Evolutionary conservation across 2,888 invertebrate species (phyloP).

Genomic region (Pegoplata infirma): DNA sequence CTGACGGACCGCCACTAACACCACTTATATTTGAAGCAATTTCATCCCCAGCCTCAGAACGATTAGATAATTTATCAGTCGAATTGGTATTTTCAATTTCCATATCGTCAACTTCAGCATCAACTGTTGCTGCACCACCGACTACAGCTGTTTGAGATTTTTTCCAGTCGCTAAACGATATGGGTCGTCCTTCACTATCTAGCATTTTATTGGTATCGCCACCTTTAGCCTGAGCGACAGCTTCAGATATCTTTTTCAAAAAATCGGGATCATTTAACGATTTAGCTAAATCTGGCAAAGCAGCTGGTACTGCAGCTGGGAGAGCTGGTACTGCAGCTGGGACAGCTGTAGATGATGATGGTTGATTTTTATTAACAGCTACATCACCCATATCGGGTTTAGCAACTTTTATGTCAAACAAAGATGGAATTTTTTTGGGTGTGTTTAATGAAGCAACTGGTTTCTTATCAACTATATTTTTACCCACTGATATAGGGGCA

Average conservation of each 20-base stretch:
- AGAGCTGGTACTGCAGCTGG: conserved; percentile 54
- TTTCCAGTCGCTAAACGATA: conserved; percentile 71
- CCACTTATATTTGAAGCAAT: conserved; percentile 18
- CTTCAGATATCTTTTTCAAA: conserved; percentile 73
- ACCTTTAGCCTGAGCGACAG: conserved; percentile 71
- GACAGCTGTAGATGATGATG: background rate
- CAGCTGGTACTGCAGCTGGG: background rate
- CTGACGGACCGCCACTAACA: background rate
- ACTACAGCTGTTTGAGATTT: too few relatives aligned
- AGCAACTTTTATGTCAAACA: conserved; percentile 72
- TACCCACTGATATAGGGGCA: conserved; percentile 5
- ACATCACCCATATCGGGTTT: conserved; percentile 64
- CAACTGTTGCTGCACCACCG: background rate
- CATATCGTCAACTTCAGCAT: background rate
- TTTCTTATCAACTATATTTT: background rate
- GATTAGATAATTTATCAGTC: conserved; percentile 21
- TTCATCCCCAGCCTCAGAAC: conserved; percentile 20
- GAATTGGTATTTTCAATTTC: conserved; percentile 22
- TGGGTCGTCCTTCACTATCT: conserved; percentile 50
- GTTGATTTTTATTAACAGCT: background rate
- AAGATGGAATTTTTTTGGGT: conserved; percentile 71
- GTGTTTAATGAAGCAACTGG: background rate
- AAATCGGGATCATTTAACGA: conserved; percentile 74
- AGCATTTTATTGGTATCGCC: conserved; percentile 58
- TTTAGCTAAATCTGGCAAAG: conserved; percentile 68